A percentile compares a stretch with the other conserved stretches of the same genome.
Conservation (phyloP, 1,140 invertebrate species). For the Geopemphigus sp. region DNA sequence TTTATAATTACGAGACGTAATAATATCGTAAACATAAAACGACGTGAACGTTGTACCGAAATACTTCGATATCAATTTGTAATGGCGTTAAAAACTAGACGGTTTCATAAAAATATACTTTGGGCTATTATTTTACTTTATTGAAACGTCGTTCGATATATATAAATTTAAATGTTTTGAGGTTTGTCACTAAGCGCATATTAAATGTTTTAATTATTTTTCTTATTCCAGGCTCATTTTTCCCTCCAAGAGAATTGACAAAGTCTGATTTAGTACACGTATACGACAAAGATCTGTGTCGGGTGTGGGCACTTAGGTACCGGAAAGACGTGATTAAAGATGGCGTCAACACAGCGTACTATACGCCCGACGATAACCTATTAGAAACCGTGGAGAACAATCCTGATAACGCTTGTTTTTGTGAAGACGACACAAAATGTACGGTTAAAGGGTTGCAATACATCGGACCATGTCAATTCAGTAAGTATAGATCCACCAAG, state of each 20-base stretch:
- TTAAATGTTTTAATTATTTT: neutral
- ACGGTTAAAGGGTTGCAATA: conserved; percentile 75
- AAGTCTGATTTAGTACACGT: conserved; percentile 72
- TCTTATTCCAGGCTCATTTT: conserved; percentile 65
- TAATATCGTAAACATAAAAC: no score
- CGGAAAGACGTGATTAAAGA: conserved; percentile 61
- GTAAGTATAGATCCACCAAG: conserved; percentile 57
- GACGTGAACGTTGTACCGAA: no score
- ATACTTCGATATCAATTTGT: no score
- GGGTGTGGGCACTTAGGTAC: conserved; percentile 73
- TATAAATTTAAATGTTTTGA: no score
- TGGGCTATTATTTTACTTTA: no score
- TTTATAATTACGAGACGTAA: no score
- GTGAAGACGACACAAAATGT: conserved; percentile 67
- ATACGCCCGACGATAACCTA: conserved; percentile 67
- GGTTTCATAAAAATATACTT: no score
- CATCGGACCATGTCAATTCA: conserved; percentile 82
- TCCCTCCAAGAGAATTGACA: conserved; percentile 70
- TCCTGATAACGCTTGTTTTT: conserved; percentile 79
- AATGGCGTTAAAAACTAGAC: no score
- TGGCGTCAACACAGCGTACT: conserved; percentile 69
- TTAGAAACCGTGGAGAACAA: conserved; percentile 67
- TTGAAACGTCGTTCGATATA: no score
- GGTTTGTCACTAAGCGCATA: no score
- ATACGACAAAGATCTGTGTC: conserved; percentile 82